phyloP scores from a whole-genome alignment of 2,113 vertebrate species.

The Tricholaema leucomelas region DNA sequence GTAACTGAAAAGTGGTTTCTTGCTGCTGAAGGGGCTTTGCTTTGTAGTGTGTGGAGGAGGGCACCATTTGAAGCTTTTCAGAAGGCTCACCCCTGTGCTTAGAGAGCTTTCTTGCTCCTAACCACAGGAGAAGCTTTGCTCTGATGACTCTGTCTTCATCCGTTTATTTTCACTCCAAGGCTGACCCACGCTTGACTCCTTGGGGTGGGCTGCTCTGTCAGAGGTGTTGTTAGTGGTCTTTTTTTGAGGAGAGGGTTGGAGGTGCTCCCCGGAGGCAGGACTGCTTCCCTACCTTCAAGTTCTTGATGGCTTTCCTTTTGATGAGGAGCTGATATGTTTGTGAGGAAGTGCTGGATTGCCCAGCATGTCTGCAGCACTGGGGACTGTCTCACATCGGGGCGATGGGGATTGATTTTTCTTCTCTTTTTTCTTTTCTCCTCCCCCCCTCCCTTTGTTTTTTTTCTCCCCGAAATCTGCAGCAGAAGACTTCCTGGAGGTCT shows the following conservation, averaged over 20 bases:
- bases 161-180: background rate
- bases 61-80: background rate
- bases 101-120: background rate
- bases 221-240: background rate
- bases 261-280: background rate
- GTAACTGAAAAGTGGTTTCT: background rate
- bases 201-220: background rate
- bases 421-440: background rate
- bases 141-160: background rate
- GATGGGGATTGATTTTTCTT: background rate
- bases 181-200: background rate
- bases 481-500: background rate
- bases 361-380: background rate
- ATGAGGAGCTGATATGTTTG: background rate
- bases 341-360: background rate
- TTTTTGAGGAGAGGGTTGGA: too few relatives aligned
- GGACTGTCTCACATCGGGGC: background rate
- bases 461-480: background rate
- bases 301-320: background rate
- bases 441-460: too few relatives aligned
- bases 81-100: background rate
- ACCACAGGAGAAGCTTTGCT: background rate
- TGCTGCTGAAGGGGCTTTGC: fast-evolving
- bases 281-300: background rate
- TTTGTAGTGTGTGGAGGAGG: fast-evolving